Percentiles rank a stretch among this genome's conserved stretches.
Evolutionary conservation across 2,888 invertebrate genomes (phyloP).

Genomic region (Acanthoscelides obtectus): DNA sequence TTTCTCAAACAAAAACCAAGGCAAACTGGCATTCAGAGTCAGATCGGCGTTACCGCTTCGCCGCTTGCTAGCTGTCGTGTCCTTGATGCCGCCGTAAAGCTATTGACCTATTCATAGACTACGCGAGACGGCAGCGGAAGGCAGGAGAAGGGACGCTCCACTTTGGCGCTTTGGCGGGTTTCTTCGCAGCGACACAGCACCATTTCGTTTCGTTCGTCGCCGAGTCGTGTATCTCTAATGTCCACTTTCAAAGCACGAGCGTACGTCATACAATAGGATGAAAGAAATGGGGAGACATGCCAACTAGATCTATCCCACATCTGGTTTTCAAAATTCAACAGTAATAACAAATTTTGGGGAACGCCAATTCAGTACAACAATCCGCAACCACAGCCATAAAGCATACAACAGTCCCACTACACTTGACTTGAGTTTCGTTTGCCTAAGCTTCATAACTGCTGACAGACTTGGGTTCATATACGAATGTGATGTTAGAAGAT

Average conservation of each 20-base stretch:
- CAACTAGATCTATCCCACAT: background rate
- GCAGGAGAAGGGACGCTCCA: background rate
- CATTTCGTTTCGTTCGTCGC: background rate
- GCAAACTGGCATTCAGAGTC: background rate
- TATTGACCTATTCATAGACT: slow-evolving; percentile 35
- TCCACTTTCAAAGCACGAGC: background rate
- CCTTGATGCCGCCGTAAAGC: slow-evolving; percentile 32
- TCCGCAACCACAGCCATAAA: too few relatives aligned
- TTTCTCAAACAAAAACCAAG: too few relatives aligned
- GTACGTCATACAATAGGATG: background rate
- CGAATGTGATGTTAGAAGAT: too few relatives aligned
- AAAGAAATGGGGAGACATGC: background rate
- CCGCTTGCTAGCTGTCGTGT: slow-evolving; percentile 13
- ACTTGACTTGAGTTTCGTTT: too few relatives aligned
- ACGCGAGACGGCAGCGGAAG: slow-evolving; percentile 1
- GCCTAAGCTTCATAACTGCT: too few relatives aligned
- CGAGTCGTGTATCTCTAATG: background rate
- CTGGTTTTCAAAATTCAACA: too few relatives aligned
- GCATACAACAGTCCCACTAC: too few relatives aligned
- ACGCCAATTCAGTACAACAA: too few relatives aligned
- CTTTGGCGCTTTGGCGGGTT: background rate
- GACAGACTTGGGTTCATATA: too few relatives aligned
- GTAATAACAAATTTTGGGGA: too few relatives aligned
- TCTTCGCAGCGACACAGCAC: background rate
- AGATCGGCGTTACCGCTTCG: background rate